These are phyloP conservation scores for Drosophila lacteicornis DNA, from an alignment of 1,140 invertebrate genomes.

Conservation along the genomic window DNA sequence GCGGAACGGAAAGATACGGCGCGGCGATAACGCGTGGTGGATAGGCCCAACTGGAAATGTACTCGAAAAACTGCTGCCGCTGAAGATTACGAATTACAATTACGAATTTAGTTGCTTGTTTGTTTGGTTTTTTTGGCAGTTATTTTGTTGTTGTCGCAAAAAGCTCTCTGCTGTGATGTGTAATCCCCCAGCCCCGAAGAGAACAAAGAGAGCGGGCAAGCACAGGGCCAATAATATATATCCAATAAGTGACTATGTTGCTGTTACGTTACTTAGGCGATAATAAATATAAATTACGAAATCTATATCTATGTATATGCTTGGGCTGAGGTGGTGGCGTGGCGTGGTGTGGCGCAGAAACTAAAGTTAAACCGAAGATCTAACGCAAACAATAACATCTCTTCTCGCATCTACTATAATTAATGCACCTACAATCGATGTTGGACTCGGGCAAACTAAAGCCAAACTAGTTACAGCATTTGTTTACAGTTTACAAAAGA, in stretches of 20 bases:
- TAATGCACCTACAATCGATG: constrained; percentile 39
- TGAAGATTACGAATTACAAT: constrained; percentile 45
- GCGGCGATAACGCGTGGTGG: constrained; percentile 1
- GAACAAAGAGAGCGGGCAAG: constrained; percentile 30
- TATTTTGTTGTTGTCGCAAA: constrained; percentile 56
- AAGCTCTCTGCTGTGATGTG: constrained; percentile 54
- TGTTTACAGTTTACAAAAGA: constrained; percentile 60
- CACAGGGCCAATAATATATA: constrained; percentile 25
- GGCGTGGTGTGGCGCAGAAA: constrained; percentile 22
- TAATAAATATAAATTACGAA: constrained; percentile 63
- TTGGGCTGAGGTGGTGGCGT: constrained; percentile 53
- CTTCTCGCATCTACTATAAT: constrained; percentile 41
- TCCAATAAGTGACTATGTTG: constrained; percentile 35
- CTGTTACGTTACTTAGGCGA: constrained; percentile 46
- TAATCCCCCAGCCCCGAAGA: constrained; percentile 39
- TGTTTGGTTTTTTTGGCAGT: constrained; percentile 67
- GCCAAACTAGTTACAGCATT: constrained; percentile 78
- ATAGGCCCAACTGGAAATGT: constrained; percentile 26
- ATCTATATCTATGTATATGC: constrained; percentile 14
- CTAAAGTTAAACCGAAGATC: constrained; percentile 27
- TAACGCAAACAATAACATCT: constrained; percentile 57
- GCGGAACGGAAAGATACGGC: constrained; percentile 16
- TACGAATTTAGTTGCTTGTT: constrained; percentile 16
- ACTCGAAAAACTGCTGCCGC: constrained; percentile 17
- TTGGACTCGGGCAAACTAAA: constrained; percentile 55